Base-by-base conservation (phyloP, 2,797 vertebrate species). In the Ctenopoma multispine region DNA sequence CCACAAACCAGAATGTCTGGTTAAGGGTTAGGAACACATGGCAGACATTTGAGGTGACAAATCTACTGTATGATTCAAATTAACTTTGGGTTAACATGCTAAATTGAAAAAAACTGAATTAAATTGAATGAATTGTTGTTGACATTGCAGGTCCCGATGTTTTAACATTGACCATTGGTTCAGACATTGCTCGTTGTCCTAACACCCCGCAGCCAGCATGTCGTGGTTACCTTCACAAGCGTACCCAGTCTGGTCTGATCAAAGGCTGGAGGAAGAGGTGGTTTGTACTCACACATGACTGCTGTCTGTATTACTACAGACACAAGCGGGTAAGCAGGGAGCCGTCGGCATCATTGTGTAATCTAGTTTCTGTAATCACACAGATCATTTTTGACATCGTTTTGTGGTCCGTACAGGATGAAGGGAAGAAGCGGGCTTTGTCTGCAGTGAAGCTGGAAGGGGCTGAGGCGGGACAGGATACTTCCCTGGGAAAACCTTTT, bases 181-280 rank as follows among this genome's bases (percentile, higher is more conserved):
- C 97, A 6, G 96, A 97, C 83, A 97, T 98, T 43, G 96, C 95
- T 48, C 92, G 90, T 7, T 90, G 89, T 47, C 96, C 97, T 3
- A 97, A 95, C 71, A 96, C 91, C 0, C 96, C 97, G 0, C 89
- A 95, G 56, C 96, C 96, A 4, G 89, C 95, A 1, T 98, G 96
- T 67, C 92, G 94, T 0, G 96, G 96, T 24, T 97, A 97, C 71
- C 91, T 98, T 9, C 94, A 97, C 69, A 98, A 98, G 72, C 92
- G 95, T 43, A 97, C 96, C 23, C 96, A 96, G 41, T 96, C 96
- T 0, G 93, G 96, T 0, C 90, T 97, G 55, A 46, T 97, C 55
- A 97, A 95, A 83, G 95, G 96, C 41, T 98, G 96, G 96, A 96
- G 97, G 77, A 98, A 96, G 88, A 95, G 97, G 62, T 98, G 96